Evolutionary conservation across 1,140 invertebrate species (phyloP).

Genomic region (Bombus confusus): DNA sequence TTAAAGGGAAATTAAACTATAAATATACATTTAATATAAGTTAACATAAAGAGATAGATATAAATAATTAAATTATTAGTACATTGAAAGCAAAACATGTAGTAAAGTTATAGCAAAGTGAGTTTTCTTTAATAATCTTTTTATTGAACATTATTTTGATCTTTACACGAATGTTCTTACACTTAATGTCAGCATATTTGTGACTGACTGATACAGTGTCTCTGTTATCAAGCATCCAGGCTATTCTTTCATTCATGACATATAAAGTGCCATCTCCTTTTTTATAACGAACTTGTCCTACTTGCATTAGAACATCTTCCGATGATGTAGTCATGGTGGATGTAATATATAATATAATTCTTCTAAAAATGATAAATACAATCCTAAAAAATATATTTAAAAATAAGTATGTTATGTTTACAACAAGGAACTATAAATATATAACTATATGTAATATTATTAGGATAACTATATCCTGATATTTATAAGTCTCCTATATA

Average conservation of each 20-base stretch:
- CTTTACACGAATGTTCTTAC: slow-evolving; percentile 83
- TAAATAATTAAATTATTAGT: slow-evolving; percentile 10
- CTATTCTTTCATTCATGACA: slow-evolving; percentile 96
- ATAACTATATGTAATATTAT: background rate
- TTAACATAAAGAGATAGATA: slow-evolving; percentile 5
- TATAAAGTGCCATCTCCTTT: slow-evolving; percentile 98
- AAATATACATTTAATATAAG: background rate
- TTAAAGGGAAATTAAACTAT: slow-evolving; percentile 11
- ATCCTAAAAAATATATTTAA: slow-evolving; percentile 51
- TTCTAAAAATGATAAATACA: slow-evolving; percentile 53
- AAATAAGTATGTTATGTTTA: slow-evolving; percentile 2
- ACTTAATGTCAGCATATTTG: slow-evolving; percentile 97
- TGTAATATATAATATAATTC: slow-evolving; percentile 64
- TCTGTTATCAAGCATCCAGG: slow-evolving; percentile 96
- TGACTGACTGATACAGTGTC: slow-evolving; percentile 96
- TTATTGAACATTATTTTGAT: slow-evolving; percentile 46
- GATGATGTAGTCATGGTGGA: slow-evolving; percentile 89
- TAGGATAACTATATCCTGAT: background rate
- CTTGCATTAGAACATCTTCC: slow-evolving; percentile 96
- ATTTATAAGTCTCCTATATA: background rate
- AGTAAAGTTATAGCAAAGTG: slow-evolving; percentile 30
- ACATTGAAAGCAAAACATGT: slow-evolving; percentile 25
- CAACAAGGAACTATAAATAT: background rate
- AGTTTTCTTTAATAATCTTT: slow-evolving; percentile 38
- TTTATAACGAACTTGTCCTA: slow-evolving; percentile 96